phyloP scores from a whole-genome alignment of 64 coral and sea anemone species.

The Dendronephthya gigantea region DNA sequence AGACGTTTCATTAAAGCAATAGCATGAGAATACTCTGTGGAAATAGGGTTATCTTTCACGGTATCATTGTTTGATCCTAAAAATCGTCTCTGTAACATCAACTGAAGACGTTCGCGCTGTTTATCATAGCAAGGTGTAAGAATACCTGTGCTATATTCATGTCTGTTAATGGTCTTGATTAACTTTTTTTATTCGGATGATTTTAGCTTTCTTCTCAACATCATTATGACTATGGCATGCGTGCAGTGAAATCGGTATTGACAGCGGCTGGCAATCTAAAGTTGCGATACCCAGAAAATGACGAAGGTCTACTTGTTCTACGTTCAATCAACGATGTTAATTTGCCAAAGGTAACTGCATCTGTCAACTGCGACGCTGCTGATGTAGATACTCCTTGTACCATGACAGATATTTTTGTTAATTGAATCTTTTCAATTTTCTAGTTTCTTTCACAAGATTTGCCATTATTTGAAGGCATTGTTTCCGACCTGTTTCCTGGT shows the following conservation, averaged over 20 bases:
- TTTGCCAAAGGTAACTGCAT: conserved; percentile 58
- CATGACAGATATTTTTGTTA: too few relatives aligned
- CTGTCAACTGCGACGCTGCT: too few relatives aligned
- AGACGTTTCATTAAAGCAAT: too few relatives aligned
- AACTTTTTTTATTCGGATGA: background rate
- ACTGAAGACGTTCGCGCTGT: too few relatives aligned
- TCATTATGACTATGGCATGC: conserved; percentile 97
- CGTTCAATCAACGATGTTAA: conserved; percentile 83
- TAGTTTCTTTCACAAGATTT: conserved; percentile 95
- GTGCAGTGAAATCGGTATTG: conserved; percentile 87
- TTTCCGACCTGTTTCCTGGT: conserved; percentile 90
- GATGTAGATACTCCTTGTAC: background rate
- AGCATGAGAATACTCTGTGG: too few relatives aligned
- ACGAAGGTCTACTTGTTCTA: conserved; percentile 54
- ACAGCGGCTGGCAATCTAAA: conserved; percentile 83
- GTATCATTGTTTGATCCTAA: too few relatives aligned
- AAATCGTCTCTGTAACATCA: too few relatives aligned
- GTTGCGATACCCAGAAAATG: conserved; percentile 55
- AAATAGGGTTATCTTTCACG: too few relatives aligned
- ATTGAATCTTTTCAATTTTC: background rate
- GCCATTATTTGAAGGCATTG: conserved; percentile 90
- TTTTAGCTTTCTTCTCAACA: conserved; percentile 73
- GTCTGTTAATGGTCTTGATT: too few relatives aligned
- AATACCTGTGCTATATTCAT: too few relatives aligned
- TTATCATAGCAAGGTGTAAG: too few relatives aligned